Evolutionary conservation across 2,113 vertebrate genomes (phyloP).

Genomic region (Puffinus mauretanicus): DNA sequence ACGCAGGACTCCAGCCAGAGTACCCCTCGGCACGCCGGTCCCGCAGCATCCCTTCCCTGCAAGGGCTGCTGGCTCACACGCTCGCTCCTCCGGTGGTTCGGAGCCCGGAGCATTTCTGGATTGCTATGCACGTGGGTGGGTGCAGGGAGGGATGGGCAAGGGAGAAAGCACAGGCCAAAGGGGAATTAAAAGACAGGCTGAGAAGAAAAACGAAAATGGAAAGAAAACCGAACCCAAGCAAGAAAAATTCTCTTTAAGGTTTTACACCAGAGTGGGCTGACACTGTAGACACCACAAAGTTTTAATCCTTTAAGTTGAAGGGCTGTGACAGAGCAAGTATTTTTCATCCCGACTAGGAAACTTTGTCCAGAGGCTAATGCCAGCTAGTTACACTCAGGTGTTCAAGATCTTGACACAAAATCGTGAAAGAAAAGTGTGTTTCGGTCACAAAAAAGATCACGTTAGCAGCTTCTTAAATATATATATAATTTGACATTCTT

Average conservation of each 20-base stretch:
- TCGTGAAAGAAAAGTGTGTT: neutral
- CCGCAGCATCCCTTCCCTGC: neutral
- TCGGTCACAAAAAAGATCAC: neutral
- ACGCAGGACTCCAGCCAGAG: neutral
- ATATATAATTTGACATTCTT: neutral
- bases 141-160: neutral
- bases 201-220: neutral
- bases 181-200: neutral
- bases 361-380: neutral
- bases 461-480: neutral
- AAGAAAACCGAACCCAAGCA: neutral
- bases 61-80: neutral
- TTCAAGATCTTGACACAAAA: neutral
- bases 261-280: neutral
- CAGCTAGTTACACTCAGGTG: neutral
- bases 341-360: neutral
- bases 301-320: neutral
- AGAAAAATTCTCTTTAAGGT: neutral
- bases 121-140: neutral
- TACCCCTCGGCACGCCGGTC: accelerated
- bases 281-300: neutral
- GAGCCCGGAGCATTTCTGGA: neutral
- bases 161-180: neutral
- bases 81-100: accelerated
- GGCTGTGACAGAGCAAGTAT: neutral